Base-by-base conservation (phyloP, 2,113 vertebrate species). In the Onychostoma macrolepis region DNA sequence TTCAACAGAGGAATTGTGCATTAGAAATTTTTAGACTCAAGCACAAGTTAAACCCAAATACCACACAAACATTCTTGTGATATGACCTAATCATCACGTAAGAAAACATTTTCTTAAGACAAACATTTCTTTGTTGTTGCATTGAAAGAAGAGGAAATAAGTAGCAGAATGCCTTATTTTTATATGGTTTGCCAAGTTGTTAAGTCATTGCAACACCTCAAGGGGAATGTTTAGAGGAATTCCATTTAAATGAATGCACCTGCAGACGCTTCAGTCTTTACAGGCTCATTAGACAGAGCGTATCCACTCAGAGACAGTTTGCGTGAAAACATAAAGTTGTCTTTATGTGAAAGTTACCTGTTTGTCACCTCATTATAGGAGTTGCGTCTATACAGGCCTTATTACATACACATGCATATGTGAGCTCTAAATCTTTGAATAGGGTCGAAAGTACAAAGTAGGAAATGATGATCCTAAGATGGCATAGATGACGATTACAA, bases 341-440 rank as follows among this genome's bases (percentile, higher is more conserved):
- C 63, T 80, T 56, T 56, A 76, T 63, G 48, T 80, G 56, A 48
- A 41, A 24, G 33, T 71, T 53, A 48, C 4, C 10, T 69, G 76
- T 71, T 86, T 80, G 85, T 36, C 85, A 72, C 85, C 53, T 65
- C 71, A 76, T 83, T 43, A 50, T 28, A n/a, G 63, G 83, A 41
- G 45, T 15, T 83, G 24, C 36, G 53, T 50, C 80, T 88, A 30
- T 28, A 85, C 86, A 89, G 83, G 77, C 53, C 33, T 30, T 53
- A 82, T 87, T 58, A 78, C 38, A 72, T 77, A 61, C 19, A 67
- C 58, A 33, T 41, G 8, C 30, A 74, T 33, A 45, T 50, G 28
- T 74, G 63, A 86, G 38, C 61, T 33, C 36, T 38, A 56, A 76
- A 82, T 88, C 84, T 79, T 36, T 82, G 76, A 85, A 76, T 28